Conservation (phyloP, 2,797 vertebrate species). For the Gouania willdenowi region DNA sequence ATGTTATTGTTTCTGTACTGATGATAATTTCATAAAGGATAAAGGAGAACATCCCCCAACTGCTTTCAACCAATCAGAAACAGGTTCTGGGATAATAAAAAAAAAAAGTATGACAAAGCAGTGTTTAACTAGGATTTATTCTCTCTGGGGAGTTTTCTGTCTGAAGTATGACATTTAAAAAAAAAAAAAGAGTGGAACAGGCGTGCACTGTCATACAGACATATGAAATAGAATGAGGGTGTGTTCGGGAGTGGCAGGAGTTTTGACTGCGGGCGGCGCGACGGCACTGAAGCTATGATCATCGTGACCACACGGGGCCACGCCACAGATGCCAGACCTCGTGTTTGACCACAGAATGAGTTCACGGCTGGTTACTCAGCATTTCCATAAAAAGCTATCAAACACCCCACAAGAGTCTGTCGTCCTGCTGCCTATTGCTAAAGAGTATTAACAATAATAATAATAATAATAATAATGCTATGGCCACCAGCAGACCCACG, state of each 20-base stretch:
- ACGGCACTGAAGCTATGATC: constrained; percentile 44
- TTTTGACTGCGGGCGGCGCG: constrained; percentile 28
- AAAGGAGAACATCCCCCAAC: no score
- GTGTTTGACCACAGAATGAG: constrained; percentile 29
- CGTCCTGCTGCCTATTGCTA: neutral
- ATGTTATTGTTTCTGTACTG: no score
- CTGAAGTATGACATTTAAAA: neutral
- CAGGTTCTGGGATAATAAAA: no score
- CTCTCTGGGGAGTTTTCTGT: constrained; percentile 6
- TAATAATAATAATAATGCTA: no score
- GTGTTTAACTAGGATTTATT: no score
- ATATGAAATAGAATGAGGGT: constrained; percentile 45
- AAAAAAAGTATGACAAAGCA: no score
- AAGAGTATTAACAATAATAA: no score
- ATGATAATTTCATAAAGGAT: no score
- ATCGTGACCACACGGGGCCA: constrained; percentile 46
- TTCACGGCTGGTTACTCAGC: constrained; percentile 54
- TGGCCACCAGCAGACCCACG: no score
- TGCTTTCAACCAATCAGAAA: constrained; percentile 3
- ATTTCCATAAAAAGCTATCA: constrained; percentile 44
- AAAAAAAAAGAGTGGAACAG: neutral
- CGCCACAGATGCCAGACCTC: constrained; percentile 39
- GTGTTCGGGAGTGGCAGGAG: constrained; percentile 51
- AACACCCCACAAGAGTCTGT: neutral
- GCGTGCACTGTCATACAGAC: constrained; percentile 12